Base-by-base conservation (phyloP, 1,140 invertebrate genomes). In the Bacillus rossius region DNA sequence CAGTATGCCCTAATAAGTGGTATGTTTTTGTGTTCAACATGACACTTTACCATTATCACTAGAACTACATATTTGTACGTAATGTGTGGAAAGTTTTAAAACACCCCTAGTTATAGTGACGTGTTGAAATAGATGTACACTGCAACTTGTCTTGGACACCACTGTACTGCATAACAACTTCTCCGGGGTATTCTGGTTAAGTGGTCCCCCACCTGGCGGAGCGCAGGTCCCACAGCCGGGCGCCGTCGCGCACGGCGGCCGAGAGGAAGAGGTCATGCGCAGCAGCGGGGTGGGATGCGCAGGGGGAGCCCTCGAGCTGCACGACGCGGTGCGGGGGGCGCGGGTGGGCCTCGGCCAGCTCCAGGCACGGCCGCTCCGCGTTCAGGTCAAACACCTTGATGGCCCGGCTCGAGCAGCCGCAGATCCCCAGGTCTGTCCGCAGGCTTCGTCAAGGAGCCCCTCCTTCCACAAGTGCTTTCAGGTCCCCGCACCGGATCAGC, bases 341-440 rank as follows among this genome's bases (percentile, higher is more conserved):
- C 19, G 23, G 26, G 20, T 59, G 57, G 10, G 53, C 34, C 29
- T 59, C 41, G 13, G 40, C 16, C 2, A 59, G 10, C 16, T 19
- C 48, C 8, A 54, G n/a, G 19, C 23, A 26, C 7, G 20, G 42
- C 23, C 47, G 41, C 37, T 54, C 17, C 4, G 14, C 45, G 34
- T 52, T 59, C 57, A 59, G 19, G 34, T 59, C 57, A 22, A 17
- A 59, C n/a, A 59, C 57, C 22, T 53, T 34, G 4, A 59, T 20
- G 20, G 49, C 4, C 22, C 40, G 29, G 47, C 53, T 59, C 4
- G 57, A 53, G 29, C 48, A 54, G n/a, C 49, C 26, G 26, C 57
- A 59, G 14, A 59, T 16, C 7, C 52, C 49, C 10, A 59, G 8
- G 47, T 59, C 57, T 59, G 3, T 4, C 19, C 7, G 13, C 17